phyloP scores from a whole-genome alignment of 1,140 invertebrate species.

The Atopsyche davidsoni region DNA sequence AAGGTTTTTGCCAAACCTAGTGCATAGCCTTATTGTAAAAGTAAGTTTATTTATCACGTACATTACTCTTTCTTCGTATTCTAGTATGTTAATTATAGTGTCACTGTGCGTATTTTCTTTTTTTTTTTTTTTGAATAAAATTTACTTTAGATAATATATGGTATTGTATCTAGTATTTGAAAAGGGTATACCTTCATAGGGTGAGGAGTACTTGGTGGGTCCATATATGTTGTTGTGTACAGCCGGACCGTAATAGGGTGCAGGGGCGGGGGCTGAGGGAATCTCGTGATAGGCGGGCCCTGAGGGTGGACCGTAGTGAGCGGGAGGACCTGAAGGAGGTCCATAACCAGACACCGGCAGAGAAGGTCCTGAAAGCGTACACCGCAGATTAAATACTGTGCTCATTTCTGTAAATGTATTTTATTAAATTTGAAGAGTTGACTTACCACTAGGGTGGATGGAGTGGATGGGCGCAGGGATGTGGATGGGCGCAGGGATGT shows the following conservation, averaged over 20 bases:
- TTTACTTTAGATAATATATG: not conserved
- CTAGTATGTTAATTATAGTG: too few species aligned
- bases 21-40: too few species aligned
- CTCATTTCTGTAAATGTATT: not conserved
- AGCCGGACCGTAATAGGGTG: conserved; percentile 13
- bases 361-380: conserved; percentile 19
- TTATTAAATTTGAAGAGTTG: not conserved
- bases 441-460: conserved; percentile 11
- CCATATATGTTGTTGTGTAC: conserved; percentile 22
- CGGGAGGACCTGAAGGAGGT: conserved; percentile 16
- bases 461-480: conserved; percentile 3
- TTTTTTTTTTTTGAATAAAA: not conserved
- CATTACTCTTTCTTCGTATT: too few species aligned
- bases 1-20: too few species aligned
- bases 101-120: not conserved
- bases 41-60: too few species aligned
- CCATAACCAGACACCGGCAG: conserved; percentile 22
- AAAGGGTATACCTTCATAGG: conserved; percentile 25
- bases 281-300: conserved; percentile 12
- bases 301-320: conserved; percentile 9
- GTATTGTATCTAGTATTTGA: not conserved
- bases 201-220: conserved; percentile 22
- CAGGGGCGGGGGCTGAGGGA: conserved; percentile 5
- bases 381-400: too few species aligned
- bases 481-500: conserved; percentile 4